These are phyloP conservation scores for Limnothrissa miodon DNA, from an alignment of 2,113 vertebrate genomes.

Conservation along the genomic window DNA sequence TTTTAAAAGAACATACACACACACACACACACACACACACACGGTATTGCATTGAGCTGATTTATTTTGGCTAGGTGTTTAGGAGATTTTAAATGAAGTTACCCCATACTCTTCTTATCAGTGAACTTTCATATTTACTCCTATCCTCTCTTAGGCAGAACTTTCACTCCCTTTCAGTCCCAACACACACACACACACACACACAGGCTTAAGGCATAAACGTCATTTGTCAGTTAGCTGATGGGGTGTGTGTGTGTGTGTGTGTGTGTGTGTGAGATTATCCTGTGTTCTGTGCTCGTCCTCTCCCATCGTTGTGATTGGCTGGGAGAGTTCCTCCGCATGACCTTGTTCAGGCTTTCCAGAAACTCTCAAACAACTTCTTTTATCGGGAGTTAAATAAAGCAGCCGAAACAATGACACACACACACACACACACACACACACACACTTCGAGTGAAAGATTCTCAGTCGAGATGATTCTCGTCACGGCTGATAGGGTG, in stretches of 20 bases:
- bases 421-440: background rate
- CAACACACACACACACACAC: too few species aligned
- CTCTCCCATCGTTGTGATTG: background rate
- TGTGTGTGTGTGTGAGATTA: slow-evolving; percentile 13
- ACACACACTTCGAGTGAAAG: background rate
- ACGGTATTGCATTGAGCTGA: too few species aligned
- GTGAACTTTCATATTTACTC: too few species aligned
- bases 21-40: background rate
- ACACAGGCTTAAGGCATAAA: too few species aligned
- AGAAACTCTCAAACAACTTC: background rate
- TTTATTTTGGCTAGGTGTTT: too few species aligned
- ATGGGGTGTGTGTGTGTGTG: slow-evolving; percentile 24
- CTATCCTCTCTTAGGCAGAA: too few species aligned
- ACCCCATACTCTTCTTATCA: too few species aligned
- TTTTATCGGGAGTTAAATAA: background rate
- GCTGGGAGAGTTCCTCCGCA: background rate
- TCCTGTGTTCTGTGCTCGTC: background rate
- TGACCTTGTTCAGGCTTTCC: slow-evolving; percentile 14
- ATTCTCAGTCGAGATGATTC: slow-evolving; percentile 1
- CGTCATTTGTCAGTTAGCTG: too few species aligned
- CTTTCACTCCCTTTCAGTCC: too few species aligned
- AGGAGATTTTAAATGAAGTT: too few species aligned
- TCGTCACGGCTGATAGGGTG: background rate
- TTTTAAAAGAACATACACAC: background rate
- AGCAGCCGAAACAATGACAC: background rate